A percentile compares a stretch with the other conserved stretches of the same genome.
Evolutionary conservation across 2,888 invertebrate genomes (phyloP).

Genomic region (Ceriagrion tenellum): DNA sequence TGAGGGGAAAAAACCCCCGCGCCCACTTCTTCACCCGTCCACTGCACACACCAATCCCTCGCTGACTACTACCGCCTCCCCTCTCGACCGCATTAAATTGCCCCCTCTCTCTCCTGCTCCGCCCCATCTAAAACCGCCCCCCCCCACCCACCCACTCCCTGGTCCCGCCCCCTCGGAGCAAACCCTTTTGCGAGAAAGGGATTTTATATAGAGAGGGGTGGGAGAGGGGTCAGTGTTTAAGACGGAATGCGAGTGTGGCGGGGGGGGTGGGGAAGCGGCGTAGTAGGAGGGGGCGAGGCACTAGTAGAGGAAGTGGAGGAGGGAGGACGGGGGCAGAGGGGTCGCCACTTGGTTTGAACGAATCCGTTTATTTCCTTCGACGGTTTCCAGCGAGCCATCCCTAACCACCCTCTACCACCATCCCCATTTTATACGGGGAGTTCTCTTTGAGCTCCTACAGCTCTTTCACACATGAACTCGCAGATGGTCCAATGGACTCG

Average conservation of each 20-base stretch:
- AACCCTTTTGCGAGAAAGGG: not conserved
- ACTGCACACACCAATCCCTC: no score
- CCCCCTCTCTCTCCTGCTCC: not conserved
- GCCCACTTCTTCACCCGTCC: not conserved
- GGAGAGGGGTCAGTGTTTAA: not conserved
- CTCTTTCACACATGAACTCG: not conserved
- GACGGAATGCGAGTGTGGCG: not conserved
- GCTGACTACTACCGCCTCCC: no score
- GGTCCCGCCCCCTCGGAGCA: no score
- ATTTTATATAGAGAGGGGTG: not conserved
- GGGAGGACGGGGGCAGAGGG: not conserved
- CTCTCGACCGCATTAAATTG: not conserved
- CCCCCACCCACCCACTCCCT: not conserved
- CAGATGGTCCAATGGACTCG: not conserved
- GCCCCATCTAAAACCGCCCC: not conserved
- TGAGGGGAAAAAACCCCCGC: not conserved
- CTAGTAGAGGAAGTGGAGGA: not conserved
- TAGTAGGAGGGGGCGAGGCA: no score
- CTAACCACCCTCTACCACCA: no score
- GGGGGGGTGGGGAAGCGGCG: not conserved
- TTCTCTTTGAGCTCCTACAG: not conserved
- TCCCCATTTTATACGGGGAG: not conserved
- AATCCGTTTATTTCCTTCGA: conserved; percentile 10
- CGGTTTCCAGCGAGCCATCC: not conserved
- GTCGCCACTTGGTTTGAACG: conserved; percentile 1